These are phyloP conservation scores for Eira barbara DNA, from an alignment of 2,113 vertebrate genomes.

Conservation along the genomic window DNA sequence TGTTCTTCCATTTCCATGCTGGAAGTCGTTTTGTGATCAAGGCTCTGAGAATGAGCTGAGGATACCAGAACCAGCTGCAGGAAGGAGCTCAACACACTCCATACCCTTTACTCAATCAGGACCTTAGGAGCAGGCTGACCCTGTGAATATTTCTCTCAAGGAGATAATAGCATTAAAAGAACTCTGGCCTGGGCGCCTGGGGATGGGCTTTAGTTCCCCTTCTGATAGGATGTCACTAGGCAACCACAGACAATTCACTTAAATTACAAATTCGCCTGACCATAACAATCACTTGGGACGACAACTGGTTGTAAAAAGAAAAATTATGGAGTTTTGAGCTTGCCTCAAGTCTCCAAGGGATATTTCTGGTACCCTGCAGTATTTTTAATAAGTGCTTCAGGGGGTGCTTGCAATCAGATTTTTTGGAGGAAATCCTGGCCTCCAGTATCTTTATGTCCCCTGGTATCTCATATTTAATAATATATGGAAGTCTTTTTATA, in stretches of 20 bases:
- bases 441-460: background rate
- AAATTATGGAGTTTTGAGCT: background rate
- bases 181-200: background rate
- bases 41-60: background rate
- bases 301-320: background rate
- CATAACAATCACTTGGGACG: background rate
- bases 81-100: rapidly evolving
- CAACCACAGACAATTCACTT: background rate
- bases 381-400: background rate
- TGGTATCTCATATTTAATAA: background rate
- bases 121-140: rapidly evolving
- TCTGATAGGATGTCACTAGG: background rate
- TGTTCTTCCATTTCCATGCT: background rate
- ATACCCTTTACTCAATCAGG: background rate
- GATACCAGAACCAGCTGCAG: background rate
- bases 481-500: background rate
- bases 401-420: background rate
- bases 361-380: background rate
- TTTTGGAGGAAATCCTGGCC: background rate
- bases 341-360: background rate
- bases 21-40: conserved; percentile 13
- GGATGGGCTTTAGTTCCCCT: background rate
- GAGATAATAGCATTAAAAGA: background rate
- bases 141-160: background rate
- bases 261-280: background rate